These are phyloP conservation scores for Tetraneura akinire DNA, from an alignment of 1,140 invertebrate species.

Conservation along the genomic window DNA sequence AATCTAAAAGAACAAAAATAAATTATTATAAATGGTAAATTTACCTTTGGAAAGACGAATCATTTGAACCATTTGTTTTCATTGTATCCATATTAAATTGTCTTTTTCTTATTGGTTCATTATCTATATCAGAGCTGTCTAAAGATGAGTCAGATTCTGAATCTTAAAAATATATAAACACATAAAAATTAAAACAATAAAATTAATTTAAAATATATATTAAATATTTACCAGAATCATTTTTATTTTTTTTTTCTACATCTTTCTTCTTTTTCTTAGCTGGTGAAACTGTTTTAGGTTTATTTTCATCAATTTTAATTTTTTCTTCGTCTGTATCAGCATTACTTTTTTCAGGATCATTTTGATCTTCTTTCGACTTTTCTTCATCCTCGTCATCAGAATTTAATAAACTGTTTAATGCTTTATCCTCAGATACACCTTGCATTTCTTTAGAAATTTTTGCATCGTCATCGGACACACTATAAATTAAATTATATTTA, in stretches of 20 bases:
- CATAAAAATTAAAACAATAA: neutral
- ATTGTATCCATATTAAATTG: neutral
- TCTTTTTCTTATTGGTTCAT: slow-evolving; percentile 26
- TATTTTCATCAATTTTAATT: slow-evolving; percentile 63
- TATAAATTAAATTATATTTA: slow-evolving; percentile 55
- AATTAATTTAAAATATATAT: neutral
- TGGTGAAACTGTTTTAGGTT: neutral
- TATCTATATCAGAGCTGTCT: slow-evolving; percentile 42
- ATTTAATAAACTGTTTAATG: slow-evolving; percentile 78
- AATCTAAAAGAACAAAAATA: too few species aligned
- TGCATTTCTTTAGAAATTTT: slow-evolving; percentile 74
- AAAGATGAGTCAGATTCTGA: slow-evolving; percentile 30
- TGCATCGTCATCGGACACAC: slow-evolving; percentile 75
- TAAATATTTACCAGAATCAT: neutral
- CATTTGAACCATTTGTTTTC: neutral
- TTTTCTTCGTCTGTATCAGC: slow-evolving; percentile 65
- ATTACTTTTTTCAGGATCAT: slow-evolving; percentile 51
- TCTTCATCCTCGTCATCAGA: slow-evolving; percentile 90
- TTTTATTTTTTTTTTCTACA: slow-evolving; percentile 27
- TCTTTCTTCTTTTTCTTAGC: slow-evolving; percentile 60
- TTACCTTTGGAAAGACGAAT: slow-evolving; percentile 20
- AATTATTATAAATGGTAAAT: neutral
- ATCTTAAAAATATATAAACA: neutral
- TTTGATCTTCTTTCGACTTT: slow-evolving; percentile 84
- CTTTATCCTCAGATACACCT: slow-evolving; percentile 75